These are phyloP conservation scores for Thaumatotibia leucotreta DNA, from an alignment of 1,140 invertebrate genomes.

Conservation along the genomic window DNA sequence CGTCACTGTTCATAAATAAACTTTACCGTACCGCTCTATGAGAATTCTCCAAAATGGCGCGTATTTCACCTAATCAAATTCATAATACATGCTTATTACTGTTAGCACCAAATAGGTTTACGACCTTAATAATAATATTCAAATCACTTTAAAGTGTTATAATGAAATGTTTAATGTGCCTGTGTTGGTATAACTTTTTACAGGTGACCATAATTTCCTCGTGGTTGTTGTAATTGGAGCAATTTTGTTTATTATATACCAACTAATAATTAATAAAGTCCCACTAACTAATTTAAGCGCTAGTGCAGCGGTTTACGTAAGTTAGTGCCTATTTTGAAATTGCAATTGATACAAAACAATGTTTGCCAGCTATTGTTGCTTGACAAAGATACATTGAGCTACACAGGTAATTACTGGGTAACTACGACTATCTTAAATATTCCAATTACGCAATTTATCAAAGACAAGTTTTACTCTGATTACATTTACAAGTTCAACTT, in stretches of 20 bases:
- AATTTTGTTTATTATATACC: slow-evolving; percentile 34
- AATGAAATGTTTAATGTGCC: slow-evolving; percentile 14
- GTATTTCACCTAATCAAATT: slow-evolving; percentile 55
- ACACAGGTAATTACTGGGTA: slow-evolving; percentile 26
- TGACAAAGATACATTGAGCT: slow-evolving; percentile 60
- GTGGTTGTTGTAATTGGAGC: slow-evolving; percentile 18
- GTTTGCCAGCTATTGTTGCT: slow-evolving; percentile 51
- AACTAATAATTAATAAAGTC: slow-evolving; percentile 61
- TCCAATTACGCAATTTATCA: slow-evolving; percentile 54
- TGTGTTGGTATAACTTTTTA: slow-evolving; percentile 20
- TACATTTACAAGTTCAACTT: slow-evolving; percentile 24
- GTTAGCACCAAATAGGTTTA: slow-evolving; percentile 35
- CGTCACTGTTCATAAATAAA: slow-evolving; percentile 54
- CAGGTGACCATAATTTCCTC: slow-evolving; percentile 33
- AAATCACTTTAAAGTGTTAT: slow-evolving; percentile 20
- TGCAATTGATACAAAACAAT: slow-evolving; percentile 63
- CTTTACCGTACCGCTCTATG: slow-evolving; percentile 65
- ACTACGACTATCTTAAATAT: slow-evolving; percentile 48
- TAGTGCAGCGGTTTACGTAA: slow-evolving; percentile 61
- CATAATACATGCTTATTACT: slow-evolving; percentile 52
- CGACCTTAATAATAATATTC: slow-evolving; percentile 24
- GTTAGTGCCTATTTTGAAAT: slow-evolving; percentile 64
- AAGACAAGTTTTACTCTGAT: slow-evolving; percentile 35
- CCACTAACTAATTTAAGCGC: slow-evolving; percentile 54
- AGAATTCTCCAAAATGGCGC: slow-evolving; percentile 48